Evolutionary conservation across 2,797 vertebrate genomes (phyloP).

Genomic region (Saxicola maurus): DNA sequence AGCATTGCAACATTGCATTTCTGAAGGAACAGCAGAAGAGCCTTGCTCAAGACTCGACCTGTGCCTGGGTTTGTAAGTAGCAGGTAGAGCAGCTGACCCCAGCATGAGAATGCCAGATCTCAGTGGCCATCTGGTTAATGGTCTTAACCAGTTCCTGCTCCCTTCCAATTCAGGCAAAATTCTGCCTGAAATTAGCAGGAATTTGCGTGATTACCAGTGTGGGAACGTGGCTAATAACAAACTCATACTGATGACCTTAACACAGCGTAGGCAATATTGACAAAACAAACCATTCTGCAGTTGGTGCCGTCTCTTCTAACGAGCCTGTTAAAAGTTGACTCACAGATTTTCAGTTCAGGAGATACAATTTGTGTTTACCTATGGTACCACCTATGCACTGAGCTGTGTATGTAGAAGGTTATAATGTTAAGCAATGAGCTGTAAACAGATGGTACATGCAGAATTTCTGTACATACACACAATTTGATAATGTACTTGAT

Average conservation of each 20-base stretch:
- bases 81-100: not conserved
- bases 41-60: conserved; percentile 28
- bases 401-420: not conserved
- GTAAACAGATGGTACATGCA: not conserved
- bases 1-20: not conserved
- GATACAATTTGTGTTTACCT: not conserved
- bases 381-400: not conserved
- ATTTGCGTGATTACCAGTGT: not conserved
- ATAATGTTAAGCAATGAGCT: not conserved
- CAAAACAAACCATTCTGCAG: conserved; percentile 46
- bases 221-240: not conserved
- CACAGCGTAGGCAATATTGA: conserved; percentile 44
- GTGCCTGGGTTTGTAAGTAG: not conserved
- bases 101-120: not conserved
- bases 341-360: conserved; percentile 10
- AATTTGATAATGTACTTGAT: not conserved
- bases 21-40: conserved; percentile 15
- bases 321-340: not conserved
- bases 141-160: not conserved
- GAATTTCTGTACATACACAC: not conserved
- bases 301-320: not conserved
- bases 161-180: not conserved
- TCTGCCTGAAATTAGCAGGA: conserved; percentile 15
- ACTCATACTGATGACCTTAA: not conserved
- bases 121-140: not conserved